Evolutionary conservation across 1,140 invertebrate genomes (phyloP).

Genomic region (Papilio dardanus): DNA sequence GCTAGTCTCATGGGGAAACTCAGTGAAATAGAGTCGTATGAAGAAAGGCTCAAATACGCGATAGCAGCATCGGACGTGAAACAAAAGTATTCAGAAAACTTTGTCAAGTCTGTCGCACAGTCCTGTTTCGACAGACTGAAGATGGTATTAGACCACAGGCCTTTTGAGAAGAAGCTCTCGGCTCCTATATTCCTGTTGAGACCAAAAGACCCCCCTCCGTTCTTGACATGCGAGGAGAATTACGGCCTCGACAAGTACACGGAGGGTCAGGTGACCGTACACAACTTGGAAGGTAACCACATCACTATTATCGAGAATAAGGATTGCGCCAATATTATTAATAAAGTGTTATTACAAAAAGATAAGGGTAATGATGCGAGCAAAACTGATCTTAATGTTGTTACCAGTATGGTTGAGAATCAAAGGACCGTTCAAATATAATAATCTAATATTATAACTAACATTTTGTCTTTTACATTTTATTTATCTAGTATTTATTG

Average conservation of each 20-base stretch:
- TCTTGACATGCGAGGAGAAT: slow-evolving; percentile 83
- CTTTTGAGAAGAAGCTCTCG: slow-evolving; percentile 75
- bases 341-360: slow-evolving; percentile 63
- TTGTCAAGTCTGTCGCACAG: slow-evolving; percentile 73
- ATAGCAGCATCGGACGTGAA: slow-evolving; percentile 63
- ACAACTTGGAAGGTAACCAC: slow-evolving; percentile 88
- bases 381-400: slow-evolving; percentile 53
- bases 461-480: slow-evolving; percentile 17
- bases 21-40: slow-evolving; percentile 81
- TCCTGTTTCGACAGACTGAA: slow-evolving; percentile 83
- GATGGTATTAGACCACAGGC: slow-evolving; percentile 81
- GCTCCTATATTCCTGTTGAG: slow-evolving; percentile 85
- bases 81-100: slow-evolving; percentile 78
- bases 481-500: slow-evolving; percentile 37
- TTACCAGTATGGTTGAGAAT: slow-evolving; percentile 68
- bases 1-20: slow-evolving; percentile 78
- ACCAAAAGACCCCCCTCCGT: slow-evolving; percentile 81
- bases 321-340: slow-evolving; percentile 85
- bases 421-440: slow-evolving; percentile 58
- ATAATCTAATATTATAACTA: too few species aligned
- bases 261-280: slow-evolving; percentile 78
- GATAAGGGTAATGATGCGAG: slow-evolving; percentile 42
- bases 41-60: slow-evolving; percentile 74
- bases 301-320: slow-evolving; percentile 86
- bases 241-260: slow-evolving; percentile 85